phyloP scores from a whole-genome alignment of 2,113 vertebrate species.

The Turdus rufiventris region DNA sequence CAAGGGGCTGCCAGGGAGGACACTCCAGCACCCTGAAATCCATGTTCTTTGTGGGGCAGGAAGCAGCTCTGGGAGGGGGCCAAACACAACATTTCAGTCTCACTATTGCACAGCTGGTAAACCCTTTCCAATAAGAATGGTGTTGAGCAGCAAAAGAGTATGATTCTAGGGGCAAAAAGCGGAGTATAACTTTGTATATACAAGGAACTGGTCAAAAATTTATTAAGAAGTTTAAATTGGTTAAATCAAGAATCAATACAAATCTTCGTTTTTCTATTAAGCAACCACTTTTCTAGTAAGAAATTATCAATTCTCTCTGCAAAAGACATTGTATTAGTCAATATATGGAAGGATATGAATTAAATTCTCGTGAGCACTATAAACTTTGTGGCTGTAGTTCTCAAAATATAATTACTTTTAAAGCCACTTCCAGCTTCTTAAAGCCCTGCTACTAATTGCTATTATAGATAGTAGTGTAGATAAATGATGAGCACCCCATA shows the following conservation, averaged over 20 bases:
- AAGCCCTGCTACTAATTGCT: background rate
- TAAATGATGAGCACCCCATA: background rate
- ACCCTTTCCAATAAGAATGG: background rate
- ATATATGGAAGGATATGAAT: background rate
- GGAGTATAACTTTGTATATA: background rate
- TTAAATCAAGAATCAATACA: background rate
- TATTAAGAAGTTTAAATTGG: background rate
- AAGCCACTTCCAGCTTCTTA: background rate
- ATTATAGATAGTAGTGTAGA: background rate
- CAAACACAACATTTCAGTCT: background rate
- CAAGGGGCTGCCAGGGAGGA: background rate
- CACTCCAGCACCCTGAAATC: background rate
- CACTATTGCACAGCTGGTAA: background rate
- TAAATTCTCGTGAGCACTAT: background rate
- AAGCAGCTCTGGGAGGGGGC: background rate
- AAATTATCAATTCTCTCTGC: background rate
- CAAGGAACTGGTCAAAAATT: background rate
- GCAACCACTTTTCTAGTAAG: background rate
- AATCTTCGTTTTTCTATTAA: background rate
- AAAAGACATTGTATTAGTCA: background rate
- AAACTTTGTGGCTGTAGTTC: background rate
- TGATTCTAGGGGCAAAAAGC: background rate
- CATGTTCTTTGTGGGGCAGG: rapidly evolving
- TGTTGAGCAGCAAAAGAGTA: background rate
- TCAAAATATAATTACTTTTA: background rate